Base-by-base conservation (phyloP, 2,797 vertebrate genomes). In the Enteromius thamalakanensis region DNA sequence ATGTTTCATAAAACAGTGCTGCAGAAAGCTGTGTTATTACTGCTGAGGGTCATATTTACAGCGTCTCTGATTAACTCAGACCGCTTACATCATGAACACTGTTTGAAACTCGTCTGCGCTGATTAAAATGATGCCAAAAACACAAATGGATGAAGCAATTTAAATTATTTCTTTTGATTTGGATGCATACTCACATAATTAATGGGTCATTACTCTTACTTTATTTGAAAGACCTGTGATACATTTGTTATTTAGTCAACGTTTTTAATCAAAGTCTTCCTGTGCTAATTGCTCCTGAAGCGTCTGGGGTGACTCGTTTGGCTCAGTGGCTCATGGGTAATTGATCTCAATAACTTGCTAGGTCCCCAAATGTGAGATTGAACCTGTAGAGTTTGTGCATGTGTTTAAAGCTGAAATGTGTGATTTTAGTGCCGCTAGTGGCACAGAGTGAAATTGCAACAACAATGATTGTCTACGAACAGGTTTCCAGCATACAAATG, bases 241-340 rank as follows among this genome's bases (percentile, higher is more conserved):
- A 9, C 29, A 7, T 78, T 58, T 70, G 1, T 47, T 45, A 37
- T 26, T 70, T 69, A 58, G 67, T 10, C 53, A 68, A 14, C 6
- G 26, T 71, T 80, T 70, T 80, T 71, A 80, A 80, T 80, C 67
- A 70, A 26, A 80, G 37, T 19, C 51, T 58, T 80, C 1, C 5
- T 58, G 34, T 53, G 23, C 6, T 79, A 53, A 79, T 67, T 69
- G 34, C 21, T 10, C 32, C 32, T 21, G 7, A 0, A 71, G 26
- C 29, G 19, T 62, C 37, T 47, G 37, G 34, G 37, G 55, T 62
- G 40, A 45, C 34, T n/a, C 17, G 1, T 62, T 62, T 34, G 29
- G 34, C 67, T 34, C 68, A 47, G 26, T 45, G 68, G 79, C 79
- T 80, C 79, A 62, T 34, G 42, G 68, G 53, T 80, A 80, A 80